phyloP scores from a whole-genome alignment of 2,797 vertebrate genomes.

The Aselliscus stoliczkanus region DNA sequence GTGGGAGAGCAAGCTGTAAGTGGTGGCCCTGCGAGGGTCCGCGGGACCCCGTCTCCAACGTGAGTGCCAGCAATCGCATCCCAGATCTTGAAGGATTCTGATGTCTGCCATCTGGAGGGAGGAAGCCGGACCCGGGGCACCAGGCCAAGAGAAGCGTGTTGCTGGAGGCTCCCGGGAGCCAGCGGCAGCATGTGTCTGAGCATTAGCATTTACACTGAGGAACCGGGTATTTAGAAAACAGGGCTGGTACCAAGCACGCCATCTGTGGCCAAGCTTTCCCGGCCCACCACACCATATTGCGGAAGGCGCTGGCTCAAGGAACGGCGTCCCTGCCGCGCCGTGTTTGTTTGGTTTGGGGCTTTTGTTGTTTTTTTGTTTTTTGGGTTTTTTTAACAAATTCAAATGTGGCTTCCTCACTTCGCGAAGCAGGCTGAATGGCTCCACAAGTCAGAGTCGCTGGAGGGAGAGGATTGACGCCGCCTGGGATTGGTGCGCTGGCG shows the following conservation, averaged over 20 bases:
- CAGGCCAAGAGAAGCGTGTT: slow-evolving; percentile 27
- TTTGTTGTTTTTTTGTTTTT: slow-evolving; percentile 63
- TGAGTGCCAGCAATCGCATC: not conserved
- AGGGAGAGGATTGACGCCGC: not conserved
- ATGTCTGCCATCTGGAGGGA: slow-evolving; percentile 41
- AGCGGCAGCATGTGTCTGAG: slow-evolving; percentile 53
- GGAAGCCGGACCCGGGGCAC: not conserved
- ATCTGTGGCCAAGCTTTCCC: slow-evolving; percentile 62
- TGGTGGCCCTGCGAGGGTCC: accelerated
- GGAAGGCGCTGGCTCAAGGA: slow-evolving; percentile 31
- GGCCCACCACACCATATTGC: slow-evolving; percentile 62
- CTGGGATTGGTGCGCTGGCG: accelerated
- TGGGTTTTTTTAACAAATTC: slow-evolving; percentile 61
- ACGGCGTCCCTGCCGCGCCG: not conserved
- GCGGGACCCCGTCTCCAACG: not conserved
- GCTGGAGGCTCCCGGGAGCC: not conserved
- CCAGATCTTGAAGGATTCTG: not conserved
- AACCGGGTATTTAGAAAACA: slow-evolving; percentile 63
- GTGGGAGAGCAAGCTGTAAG: accelerated
- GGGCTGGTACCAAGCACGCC: slow-evolving; percentile 49
- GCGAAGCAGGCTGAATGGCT: not conserved
- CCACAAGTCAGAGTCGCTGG: not conserved
- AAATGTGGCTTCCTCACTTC: slow-evolving; percentile 64
- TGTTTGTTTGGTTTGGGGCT: slow-evolving; percentile 72
- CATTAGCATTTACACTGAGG: slow-evolving; percentile 54